phyloP scores from a whole-genome alignment of 2,797 vertebrate species.

The Diglossa cyanea region DNA sequence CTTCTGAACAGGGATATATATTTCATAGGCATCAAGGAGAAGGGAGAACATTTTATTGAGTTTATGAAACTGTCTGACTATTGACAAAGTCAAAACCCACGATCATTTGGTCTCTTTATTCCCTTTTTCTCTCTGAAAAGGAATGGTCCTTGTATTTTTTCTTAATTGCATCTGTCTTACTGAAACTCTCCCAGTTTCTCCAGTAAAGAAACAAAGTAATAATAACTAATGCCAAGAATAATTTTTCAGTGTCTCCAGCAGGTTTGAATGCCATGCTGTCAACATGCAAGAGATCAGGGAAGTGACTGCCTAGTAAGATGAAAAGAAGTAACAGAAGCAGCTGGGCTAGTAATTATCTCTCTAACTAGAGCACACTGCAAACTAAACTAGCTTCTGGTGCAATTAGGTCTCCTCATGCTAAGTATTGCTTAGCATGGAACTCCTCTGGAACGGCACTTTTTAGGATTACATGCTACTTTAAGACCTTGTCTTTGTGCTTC shows the following conservation, averaged over 20 bases:
- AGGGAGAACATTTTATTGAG: background rate
- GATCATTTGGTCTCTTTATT: background rate
- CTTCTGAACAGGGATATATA: background rate
- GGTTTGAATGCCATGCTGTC: background rate
- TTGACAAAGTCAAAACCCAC: constrained; percentile 5
- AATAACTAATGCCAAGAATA: background rate
- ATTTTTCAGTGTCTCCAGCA: constrained; percentile 18
- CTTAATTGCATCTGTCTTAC: background rate
- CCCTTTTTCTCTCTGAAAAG: background rate
- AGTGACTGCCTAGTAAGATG: background rate
- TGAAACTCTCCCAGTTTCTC: background rate
- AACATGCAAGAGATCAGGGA: constrained; percentile 10
- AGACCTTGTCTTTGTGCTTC: constrained; percentile 5
- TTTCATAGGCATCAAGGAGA: background rate
- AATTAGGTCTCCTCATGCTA: background rate
- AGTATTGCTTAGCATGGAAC: constrained; percentile 17
- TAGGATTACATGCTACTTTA: background rate
- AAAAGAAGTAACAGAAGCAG: constrained; percentile 6
- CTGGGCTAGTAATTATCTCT: constrained; percentile 17
- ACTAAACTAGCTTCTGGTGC: background rate
- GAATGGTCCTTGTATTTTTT: background rate
- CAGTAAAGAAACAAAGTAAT: background rate
- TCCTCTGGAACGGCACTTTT: constrained; percentile 55
- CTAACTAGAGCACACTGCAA: background rate
- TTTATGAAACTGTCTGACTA: background rate